Percentiles rank a stretch among this genome's conserved stretches.
phyloP scores from a whole-genome alignment of 2,113 vertebrate species.

The Apeltes quadracus region DNA sequence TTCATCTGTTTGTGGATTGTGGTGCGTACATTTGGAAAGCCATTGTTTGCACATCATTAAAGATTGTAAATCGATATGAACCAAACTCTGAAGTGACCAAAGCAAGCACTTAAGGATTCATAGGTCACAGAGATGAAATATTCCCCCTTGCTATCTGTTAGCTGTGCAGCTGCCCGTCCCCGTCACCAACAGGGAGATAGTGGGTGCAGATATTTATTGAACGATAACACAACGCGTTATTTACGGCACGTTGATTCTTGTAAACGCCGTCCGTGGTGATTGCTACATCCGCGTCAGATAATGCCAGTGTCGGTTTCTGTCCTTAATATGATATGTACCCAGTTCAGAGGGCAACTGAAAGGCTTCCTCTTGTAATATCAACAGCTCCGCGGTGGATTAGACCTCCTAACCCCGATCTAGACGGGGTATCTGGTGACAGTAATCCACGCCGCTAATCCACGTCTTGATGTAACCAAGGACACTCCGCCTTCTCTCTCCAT shows the following conservation, averaged over 20 bases:
- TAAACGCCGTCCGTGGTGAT: conserved; percentile 22
- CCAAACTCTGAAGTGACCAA: not conserved
- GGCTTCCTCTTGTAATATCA: conserved; percentile 67
- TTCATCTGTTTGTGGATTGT: not conserved
- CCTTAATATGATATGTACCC: conserved; percentile 36
- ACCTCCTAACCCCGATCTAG: conserved; percentile 69
- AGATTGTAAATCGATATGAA: not conserved
- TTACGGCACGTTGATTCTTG: not conserved
- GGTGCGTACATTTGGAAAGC: not conserved
- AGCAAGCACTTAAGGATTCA: not conserved
- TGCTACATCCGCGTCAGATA: conserved; percentile 35
- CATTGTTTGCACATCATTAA: conserved; percentile 6
- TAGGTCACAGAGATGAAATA: not conserved
- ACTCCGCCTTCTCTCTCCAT: conserved; percentile 44
- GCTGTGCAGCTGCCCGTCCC: not conserved
- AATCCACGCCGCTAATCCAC: conserved; percentile 78
- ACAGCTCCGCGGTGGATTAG: conserved; percentile 72
- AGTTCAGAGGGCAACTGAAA: conserved; percentile 53
- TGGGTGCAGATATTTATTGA: conserved; percentile 6
- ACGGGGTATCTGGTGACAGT: conserved; percentile 76
- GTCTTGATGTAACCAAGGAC: conserved; percentile 73
- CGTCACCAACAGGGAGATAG: not conserved
- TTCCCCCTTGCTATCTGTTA: not conserved
- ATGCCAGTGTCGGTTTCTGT: conserved; percentile 26
- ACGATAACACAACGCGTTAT: conserved; percentile 34